Base-by-base conservation (phyloP, 2,797 vertebrate species). In the Botia almorhae region DNA sequence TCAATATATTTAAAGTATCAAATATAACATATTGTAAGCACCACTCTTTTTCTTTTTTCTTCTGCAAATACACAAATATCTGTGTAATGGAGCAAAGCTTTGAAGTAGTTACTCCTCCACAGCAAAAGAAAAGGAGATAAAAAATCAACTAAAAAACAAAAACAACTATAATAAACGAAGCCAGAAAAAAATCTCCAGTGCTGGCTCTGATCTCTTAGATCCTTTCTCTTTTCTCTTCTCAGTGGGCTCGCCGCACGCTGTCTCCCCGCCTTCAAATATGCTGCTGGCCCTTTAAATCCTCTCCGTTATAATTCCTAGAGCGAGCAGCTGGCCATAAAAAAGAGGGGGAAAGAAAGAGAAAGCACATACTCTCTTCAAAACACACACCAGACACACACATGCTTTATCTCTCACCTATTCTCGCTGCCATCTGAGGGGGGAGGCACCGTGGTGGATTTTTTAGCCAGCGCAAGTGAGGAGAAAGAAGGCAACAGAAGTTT, bases 401-500 rank as follows among this genome's bases (percentile, higher is more conserved):
- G 81, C 64, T 79, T 76, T 70, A 65, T 68, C 76, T 67, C 87
- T 76, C 82, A 70, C 85, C 81, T 48, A 81, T 64, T 36, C 69
- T 55, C 60, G 76, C 84, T 86, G 84, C 85, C 78, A 83, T 76
- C 74, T 85, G 73, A 82, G 64, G 75, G 87, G 83, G 51, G 74
- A 68, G 75, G 63, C 81, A 78, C 85, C 61, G 85, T 86, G 86
- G 85, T 90, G 89, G 87, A 92, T 92, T 89, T 82, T 82, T 88
- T 87, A 91, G 87, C 88, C 87, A 86, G 46, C 63, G 86, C 88
- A 83, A 83, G 61, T 71, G 90, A 91, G 84, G 87, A 81, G 83
- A 85, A 89, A 91, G 89, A 89, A 87, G 86, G 89, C 88, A 80
- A 86, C 88, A 91, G 88, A 94, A 93, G 92, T 94, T 93, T 93